Evolutionary conservation across 35 echinoderm and acorn worm species (phyloP).

Genomic region (Eucidaris tribuloides): DNA sequence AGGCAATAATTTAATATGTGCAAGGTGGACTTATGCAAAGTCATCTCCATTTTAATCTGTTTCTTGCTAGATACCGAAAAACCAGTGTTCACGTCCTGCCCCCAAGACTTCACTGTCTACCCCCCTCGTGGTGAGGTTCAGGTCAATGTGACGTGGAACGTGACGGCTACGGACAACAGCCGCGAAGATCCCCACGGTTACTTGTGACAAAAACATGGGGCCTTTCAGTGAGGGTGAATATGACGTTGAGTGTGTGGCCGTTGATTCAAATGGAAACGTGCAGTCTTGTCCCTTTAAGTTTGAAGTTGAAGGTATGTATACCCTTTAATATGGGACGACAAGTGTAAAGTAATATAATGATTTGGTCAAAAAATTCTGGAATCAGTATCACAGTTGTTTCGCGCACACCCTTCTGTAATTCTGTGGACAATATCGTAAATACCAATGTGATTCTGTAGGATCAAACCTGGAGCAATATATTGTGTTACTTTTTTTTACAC

Average conservation of each 20-base stretch:
- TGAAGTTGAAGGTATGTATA: conserved; percentile 35
- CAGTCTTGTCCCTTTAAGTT: conserved; percentile 32
- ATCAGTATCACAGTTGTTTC: too few species aligned
- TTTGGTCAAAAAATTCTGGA: too few species aligned
- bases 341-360: too few species aligned
- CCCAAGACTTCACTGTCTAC: conserved; percentile 5
- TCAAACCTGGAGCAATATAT: too few species aligned
- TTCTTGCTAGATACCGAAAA: conserved; percentile 36
- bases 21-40: too few species aligned
- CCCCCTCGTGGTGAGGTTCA: background rate
- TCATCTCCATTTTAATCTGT: too few species aligned
- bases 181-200: background rate
- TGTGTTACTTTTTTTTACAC: too few species aligned
- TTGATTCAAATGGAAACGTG: conserved; percentile 16
- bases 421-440: too few species aligned
- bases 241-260: conserved; percentile 11
- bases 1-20: too few species aligned
- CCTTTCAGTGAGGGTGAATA: background rate
- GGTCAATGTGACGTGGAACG: conserved; percentile 24
- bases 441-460: too few species aligned
- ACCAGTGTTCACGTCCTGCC: conserved; percentile 27
- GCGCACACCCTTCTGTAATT: too few species aligned
- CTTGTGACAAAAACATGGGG: background rate
- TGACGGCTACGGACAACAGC: conserved; percentile 38
- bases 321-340: too few species aligned